phyloP scores from a whole-genome alignment of 1,140 invertebrate genomes.

The Lucilia cuprina region DNA sequence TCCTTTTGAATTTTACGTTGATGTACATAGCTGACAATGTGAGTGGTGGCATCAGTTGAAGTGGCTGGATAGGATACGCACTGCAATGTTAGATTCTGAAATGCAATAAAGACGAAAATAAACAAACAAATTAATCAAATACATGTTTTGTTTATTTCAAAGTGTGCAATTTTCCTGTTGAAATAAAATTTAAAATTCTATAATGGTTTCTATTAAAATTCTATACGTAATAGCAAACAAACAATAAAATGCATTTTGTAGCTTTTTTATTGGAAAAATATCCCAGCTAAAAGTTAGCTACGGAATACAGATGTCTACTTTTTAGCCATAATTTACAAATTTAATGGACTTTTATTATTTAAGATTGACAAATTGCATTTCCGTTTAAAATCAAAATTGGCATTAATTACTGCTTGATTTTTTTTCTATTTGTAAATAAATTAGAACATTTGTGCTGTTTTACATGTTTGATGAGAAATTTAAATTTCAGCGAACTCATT shows the following conservation, averaged over 20 bases:
- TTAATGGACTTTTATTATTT: neutral
- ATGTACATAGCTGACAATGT: slow-evolving; percentile 20
- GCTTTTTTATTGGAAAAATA: neutral
- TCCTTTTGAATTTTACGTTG: slow-evolving; percentile 6
- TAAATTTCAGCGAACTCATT: too few relatives aligned
- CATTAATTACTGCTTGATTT: neutral
- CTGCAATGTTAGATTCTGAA: neutral
- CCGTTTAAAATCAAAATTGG: neutral
- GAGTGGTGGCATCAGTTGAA: neutral
- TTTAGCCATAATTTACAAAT: neutral
- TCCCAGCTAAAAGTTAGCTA: neutral
- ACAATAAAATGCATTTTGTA: neutral
- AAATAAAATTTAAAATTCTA: neutral
- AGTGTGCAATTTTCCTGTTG: neutral
- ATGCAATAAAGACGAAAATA: neutral
- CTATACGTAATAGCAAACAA: neutral
- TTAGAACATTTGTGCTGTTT: neutral
- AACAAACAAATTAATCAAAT: neutral
- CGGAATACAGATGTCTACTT: neutral
- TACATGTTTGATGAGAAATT: too few relatives aligned
- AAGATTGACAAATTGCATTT: neutral
- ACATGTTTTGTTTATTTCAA: neutral
- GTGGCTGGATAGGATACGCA: neutral
- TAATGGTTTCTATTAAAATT: neutral
- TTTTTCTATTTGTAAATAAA: neutral